phyloP scores from a whole-genome alignment of 2,113 vertebrate species.

The Tinamus guttatus region DNA sequence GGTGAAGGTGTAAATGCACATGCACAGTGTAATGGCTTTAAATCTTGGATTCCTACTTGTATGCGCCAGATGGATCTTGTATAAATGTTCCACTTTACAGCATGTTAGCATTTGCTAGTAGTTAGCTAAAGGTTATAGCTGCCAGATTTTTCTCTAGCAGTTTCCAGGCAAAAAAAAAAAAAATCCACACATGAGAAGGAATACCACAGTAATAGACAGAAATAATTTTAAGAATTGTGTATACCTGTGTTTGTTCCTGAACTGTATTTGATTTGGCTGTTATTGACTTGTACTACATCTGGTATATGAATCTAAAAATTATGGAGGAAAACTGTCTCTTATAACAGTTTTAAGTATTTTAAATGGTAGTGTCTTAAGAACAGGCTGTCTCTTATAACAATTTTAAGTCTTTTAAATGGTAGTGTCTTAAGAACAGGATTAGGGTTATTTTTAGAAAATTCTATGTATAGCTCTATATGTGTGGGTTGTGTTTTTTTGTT shows the following conservation, averaged over 20 bases:
- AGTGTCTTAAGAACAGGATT: not conserved
- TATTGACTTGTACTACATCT: not conserved
- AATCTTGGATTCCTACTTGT: constrained; percentile 70
- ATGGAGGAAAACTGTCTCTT: not conserved
- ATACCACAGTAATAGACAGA: constrained; percentile 12
- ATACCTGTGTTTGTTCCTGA: constrained; percentile 30
- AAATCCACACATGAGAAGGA: not conserved
- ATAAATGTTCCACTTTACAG: constrained; percentile 77
- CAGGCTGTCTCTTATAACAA: not conserved
- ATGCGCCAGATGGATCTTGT: constrained; percentile 74
- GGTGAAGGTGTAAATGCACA: constrained; percentile 69
- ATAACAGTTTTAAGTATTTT: not conserved
- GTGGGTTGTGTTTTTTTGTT: not conserved
- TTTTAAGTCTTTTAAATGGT: not conserved
- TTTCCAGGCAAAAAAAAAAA: constrained; percentile 50
- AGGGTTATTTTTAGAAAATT: not conserved
- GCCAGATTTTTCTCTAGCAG: constrained; percentile 76
- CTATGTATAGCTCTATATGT: not conserved
- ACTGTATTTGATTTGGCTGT: not conserved
- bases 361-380: not conserved
- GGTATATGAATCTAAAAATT: not conserved
- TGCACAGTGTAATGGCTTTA: constrained; percentile 68
- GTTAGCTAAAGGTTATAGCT: constrained; percentile 77
- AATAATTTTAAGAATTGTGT: not conserved
- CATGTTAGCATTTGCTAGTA: constrained; percentile 80